Conservation (phyloP, 1,140 invertebrate genomes). For the Aphis gossypii region DNA sequence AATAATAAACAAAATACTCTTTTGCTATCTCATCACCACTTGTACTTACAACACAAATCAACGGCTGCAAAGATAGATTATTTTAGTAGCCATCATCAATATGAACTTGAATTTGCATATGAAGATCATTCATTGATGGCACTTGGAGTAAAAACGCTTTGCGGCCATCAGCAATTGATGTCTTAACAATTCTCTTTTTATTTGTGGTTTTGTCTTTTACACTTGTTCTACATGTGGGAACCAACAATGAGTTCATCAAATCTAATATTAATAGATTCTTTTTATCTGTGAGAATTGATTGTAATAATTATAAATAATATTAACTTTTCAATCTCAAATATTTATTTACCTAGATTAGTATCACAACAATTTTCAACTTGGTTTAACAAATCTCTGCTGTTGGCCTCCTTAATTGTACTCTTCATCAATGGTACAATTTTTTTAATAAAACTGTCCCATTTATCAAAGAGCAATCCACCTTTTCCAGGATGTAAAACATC, state of each 20-base stretch:
- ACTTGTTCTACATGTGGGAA: background rate
- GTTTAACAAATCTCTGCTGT: background rate
- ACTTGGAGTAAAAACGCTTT: background rate
- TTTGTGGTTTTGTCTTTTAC: background rate
- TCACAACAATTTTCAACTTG: background rate
- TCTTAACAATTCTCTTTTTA: background rate
- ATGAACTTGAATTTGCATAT: background rate
- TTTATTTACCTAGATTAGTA: background rate
- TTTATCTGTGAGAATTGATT: background rate
- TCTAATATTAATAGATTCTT: background rate
- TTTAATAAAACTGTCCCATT: background rate
- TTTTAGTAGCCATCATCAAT: background rate
- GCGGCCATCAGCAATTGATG: background rate
- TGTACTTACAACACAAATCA: background rate
- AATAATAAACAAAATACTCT: background rate
- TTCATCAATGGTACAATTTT: conserved; percentile 7
- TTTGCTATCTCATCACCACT: background rate
- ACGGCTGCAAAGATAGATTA: background rate
- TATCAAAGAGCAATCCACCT: background rate
- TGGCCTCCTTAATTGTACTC: background rate
- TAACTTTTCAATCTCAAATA: background rate
- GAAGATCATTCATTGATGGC: background rate
- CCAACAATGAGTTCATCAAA: background rate
- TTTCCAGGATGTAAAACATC: background rate
- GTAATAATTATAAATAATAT: background rate